These are phyloP conservation scores for Podarcis cretensis DNA, from an alignment of 2,113 vertebrate species.

Conservation along the genomic window DNA sequence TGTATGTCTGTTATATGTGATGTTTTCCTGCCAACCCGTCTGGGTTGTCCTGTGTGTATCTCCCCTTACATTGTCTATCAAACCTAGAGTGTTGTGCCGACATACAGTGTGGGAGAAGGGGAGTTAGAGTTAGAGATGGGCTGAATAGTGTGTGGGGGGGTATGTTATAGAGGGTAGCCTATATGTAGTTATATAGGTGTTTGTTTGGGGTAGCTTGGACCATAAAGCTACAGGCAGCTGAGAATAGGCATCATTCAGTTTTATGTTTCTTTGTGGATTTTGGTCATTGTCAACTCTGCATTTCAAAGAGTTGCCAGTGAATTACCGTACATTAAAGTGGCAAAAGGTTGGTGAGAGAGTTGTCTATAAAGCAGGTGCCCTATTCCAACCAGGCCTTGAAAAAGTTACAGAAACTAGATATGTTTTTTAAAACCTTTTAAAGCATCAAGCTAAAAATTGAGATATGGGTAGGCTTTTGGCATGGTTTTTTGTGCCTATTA, in stretches of 20 bases:
- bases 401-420: background rate
- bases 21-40: no score
- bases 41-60: no score
- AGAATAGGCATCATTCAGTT: background rate
- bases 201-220: no score
- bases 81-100: no score
- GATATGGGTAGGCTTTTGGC: background rate
- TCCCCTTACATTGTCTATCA: no score
- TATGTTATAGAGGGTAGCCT: no score
- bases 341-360: background rate
- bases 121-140: no score
- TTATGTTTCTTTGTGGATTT: background rate
- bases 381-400: background rate
- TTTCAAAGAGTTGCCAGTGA: background rate
- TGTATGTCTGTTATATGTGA: no score
- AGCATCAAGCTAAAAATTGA: background rate
- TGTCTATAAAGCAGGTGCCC: background rate
- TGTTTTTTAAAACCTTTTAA: slow-evolving; percentile 1
- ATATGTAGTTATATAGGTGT: no score
- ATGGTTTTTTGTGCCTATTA: background rate
- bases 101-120: no score
- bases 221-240: background rate
- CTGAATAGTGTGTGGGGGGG: no score
- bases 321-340: background rate
- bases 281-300: background rate